Evolutionary conservation across 1,140 invertebrate species (phyloP).

Genomic region (Drosophila obscura): DNA sequence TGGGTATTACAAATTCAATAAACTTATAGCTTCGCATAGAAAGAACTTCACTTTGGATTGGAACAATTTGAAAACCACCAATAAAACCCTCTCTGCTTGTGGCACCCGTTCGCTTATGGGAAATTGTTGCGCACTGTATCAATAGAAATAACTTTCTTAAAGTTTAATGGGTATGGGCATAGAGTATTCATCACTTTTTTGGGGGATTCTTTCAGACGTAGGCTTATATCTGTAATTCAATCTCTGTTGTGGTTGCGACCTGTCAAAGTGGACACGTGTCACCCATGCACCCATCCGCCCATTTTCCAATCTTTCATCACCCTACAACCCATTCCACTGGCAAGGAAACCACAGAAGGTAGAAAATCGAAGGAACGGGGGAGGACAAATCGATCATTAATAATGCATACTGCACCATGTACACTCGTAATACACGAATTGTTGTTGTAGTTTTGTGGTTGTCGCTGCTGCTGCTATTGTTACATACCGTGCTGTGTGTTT

Average conservation of each 20-base stretch:
- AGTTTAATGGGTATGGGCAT: no score
- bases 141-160: no score
- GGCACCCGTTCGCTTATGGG: no score
- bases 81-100: no score
- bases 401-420: constrained; percentile 4
- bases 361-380: neutral
- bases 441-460: neutral
- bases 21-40: no score
- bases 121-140: no score
- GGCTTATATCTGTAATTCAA: neutral
- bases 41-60: no score
- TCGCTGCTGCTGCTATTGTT: neutral
- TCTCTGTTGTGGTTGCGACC: constrained; percentile 21
- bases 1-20: no score
- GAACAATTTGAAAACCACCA: no score
- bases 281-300: neutral
- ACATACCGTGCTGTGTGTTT: neutral
- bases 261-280: constrained; percentile 29
- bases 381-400: constrained; percentile 9
- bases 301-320: neutral
- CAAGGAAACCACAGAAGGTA: neutral
- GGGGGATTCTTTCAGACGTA: no score
- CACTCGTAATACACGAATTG: no score
- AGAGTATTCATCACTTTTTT: no score
- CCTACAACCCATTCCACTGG: constrained; percentile 2